Conservation (phyloP, 92 coral and sea anemone species). For the Phenganax marumi region DNA sequence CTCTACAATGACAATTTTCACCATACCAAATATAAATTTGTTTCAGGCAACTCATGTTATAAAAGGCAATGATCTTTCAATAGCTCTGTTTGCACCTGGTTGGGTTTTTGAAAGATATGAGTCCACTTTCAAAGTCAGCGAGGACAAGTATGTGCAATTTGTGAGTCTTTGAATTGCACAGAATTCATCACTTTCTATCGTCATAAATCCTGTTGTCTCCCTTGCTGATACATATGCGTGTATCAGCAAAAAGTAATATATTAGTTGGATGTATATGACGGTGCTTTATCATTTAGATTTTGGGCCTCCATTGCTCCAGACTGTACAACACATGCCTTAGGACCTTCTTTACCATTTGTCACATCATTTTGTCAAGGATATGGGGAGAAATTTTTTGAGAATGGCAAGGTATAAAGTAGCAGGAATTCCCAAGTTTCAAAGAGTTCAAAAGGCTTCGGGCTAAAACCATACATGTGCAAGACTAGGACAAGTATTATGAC, state of each 20-base stretch:
- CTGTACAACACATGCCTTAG: conserved; percentile 67
- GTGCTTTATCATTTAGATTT: conserved; percentile 57
- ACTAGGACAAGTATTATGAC: no score
- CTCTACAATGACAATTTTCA: background rate
- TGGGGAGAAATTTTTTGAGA: conserved; percentile 70
- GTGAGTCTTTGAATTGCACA: no score
- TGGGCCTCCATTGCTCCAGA: conserved; percentile 73
- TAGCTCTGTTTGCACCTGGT: conserved; percentile 97
- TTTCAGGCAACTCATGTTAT: conserved; percentile 81
- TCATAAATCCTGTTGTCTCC: background rate
- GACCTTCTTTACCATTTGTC: conserved; percentile 68
- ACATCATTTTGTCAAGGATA: conserved; percentile 87
- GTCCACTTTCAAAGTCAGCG: conserved; percentile 65
- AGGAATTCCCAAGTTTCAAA: no score
- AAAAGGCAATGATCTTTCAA: conserved; percentile 77
- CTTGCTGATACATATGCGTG: background rate
- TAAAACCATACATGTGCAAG: no score
- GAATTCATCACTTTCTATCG: no score
- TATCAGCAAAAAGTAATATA: background rate
- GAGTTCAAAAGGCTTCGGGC: no score
- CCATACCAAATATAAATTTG: background rate
- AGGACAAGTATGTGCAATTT: conserved; percentile 69
- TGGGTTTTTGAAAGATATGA: conserved; percentile 85
- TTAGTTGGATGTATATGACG: background rate
- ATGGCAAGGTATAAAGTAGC: conserved; percentile 68